These are phyloP conservation scores for Coptotermes formosanus DNA, from an alignment of 1,140 invertebrate genomes.

Conservation along the genomic window DNA sequence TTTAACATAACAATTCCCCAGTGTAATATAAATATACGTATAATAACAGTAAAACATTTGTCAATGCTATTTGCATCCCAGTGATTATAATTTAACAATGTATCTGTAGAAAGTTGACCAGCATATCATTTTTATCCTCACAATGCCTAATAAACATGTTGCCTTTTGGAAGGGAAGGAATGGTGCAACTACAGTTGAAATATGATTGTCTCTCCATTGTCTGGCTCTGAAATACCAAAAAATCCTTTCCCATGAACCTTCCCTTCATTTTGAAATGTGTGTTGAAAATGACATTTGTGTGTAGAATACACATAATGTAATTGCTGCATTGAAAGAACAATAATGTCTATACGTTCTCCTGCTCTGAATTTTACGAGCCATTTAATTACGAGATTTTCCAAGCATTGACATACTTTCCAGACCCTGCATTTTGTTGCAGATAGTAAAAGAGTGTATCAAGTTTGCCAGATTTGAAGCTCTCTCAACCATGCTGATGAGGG, in stretches of 20 bases:
- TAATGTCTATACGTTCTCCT: too few species aligned
- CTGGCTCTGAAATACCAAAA: not conserved
- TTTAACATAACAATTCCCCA: not conserved
- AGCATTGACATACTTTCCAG: too few species aligned
- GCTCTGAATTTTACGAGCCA: too few species aligned
- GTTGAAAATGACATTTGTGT: too few species aligned
- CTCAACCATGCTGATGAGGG: too few species aligned
- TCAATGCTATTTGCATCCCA: not conserved
- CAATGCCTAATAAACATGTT: constrained; percentile 13
- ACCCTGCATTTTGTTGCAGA: too few species aligned
- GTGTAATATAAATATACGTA: not conserved
- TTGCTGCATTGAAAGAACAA: too few species aligned
- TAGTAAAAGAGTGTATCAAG: too few species aligned
- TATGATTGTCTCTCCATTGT: not conserved
- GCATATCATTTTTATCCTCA: not conserved
- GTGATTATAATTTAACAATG: not conserved
- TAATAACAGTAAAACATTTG: not conserved
- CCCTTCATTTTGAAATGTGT: too few species aligned
- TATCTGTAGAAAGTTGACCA: not conserved
- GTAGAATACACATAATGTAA: too few species aligned
- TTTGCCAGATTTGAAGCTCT: too few species aligned
- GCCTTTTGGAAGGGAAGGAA: not conserved
- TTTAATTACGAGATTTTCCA: too few species aligned
- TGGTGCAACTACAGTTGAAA: not conserved
- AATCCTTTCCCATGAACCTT: not conserved